Percentiles rank a stretch among this genome's conserved stretches.
Evolutionary conservation across 2,888 invertebrate genomes (phyloP).

Genomic region (Baronia brevicornis): DNA sequence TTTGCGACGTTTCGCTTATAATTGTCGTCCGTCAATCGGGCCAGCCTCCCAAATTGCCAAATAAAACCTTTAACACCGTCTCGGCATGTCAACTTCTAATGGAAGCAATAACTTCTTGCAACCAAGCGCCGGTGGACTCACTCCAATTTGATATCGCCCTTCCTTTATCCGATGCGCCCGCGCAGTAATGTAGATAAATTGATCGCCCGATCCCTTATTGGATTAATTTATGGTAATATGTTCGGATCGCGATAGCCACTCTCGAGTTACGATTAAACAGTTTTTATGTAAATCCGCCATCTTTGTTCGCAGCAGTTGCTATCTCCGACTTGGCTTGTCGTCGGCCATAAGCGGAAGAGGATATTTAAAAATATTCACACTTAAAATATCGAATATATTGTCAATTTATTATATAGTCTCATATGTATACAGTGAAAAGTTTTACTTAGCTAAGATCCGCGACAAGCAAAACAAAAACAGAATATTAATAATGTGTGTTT

Average conservation of each 20-base stretch:
- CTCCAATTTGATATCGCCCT: conserved; percentile 25
- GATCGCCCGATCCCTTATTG: conserved; percentile 57
- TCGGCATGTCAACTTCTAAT: conserved; percentile 31
- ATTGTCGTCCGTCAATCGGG: conserved; percentile 18
- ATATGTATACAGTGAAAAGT: no score
- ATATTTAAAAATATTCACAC: no score
- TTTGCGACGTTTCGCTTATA: conserved; percentile 17
- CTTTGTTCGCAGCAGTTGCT: conserved; percentile 56
- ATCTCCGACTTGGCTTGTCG: conserved; percentile 26
- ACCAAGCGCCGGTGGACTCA: conserved; percentile 30
- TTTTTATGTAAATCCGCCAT: conserved; percentile 68
- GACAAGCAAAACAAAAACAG: no score
- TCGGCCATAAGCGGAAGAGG: conserved; percentile 13
- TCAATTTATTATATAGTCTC: no score
- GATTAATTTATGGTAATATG: conserved; percentile 65
- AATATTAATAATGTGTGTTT: no score
- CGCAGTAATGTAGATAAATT: conserved; percentile 57
- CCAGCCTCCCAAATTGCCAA: conserved; percentile 13
- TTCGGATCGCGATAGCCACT: conserved; percentile 54
- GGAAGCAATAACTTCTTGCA: conserved; percentile 39
- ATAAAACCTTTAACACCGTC: conserved; percentile 16
- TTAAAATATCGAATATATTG: no score
- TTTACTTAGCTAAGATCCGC: no score
- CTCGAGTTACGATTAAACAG: conserved; percentile 65
- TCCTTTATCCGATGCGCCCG: conserved; percentile 38